Conservation (phyloP, 1,140 invertebrate species). For the Drosophila obscura region DNA sequence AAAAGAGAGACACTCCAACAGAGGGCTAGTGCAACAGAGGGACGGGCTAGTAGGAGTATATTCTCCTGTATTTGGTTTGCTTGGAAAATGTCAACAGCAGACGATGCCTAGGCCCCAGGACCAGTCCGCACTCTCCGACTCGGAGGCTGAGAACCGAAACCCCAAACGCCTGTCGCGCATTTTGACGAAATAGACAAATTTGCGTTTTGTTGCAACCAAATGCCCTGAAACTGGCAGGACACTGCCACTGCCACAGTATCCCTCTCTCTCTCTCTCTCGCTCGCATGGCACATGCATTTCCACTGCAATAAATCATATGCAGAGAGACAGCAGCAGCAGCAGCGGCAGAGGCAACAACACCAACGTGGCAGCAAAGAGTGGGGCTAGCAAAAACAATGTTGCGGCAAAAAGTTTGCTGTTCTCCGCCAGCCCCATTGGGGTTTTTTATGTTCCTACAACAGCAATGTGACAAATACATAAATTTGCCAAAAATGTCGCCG, state of each 20-base stretch:
- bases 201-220: constrained; percentile 81
- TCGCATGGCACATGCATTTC: constrained; percentile 69
- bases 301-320: constrained; percentile 80
- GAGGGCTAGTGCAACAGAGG: neutral
- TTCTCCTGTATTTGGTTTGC: constrained; percentile 43
- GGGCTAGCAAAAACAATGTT: constrained; percentile 66
- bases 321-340: constrained; percentile 74
- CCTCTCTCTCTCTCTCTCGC: constrained; percentile 27
- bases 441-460: constrained; percentile 52
- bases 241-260: constrained; percentile 15
- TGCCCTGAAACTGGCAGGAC: constrained; percentile 58
- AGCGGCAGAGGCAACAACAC: constrained; percentile 33
- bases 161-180: constrained; percentile 75
- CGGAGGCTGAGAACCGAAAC: constrained; percentile 20
- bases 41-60: constrained; percentile 11
- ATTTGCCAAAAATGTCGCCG: constrained; percentile 83
- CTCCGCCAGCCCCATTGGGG: neutral
- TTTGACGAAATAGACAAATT: constrained; percentile 83
- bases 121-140: neutral
- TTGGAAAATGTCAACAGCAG: constrained; percentile 77
- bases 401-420: constrained; percentile 69
- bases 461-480: constrained; percentile 81
- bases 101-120: constrained; percentile 51
- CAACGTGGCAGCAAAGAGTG: constrained; percentile 18
- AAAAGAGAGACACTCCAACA: constrained; percentile 15